A percentile compares a stretch with the other conserved stretches of the same genome.
Evolutionary conservation across 1,140 invertebrate genomes (phyloP).

Genomic region (Drosophila jambulina): DNA sequence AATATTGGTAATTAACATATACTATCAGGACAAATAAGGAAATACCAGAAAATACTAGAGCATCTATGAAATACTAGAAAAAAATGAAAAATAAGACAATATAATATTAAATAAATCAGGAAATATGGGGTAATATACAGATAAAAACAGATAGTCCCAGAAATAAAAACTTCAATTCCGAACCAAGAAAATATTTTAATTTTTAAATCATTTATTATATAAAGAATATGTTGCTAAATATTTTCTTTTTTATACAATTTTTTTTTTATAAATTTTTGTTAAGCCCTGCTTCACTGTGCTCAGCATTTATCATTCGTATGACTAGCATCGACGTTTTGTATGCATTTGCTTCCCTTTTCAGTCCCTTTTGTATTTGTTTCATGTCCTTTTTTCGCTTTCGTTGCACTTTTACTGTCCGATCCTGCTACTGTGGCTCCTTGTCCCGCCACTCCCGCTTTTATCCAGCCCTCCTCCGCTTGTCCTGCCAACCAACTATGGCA

Average conservation of each 20-base stretch:
- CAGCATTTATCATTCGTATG: slow-evolving; percentile 63
- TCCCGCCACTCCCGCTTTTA: not conserved
- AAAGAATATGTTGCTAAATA: too few species aligned
- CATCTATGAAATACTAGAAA: too few species aligned
- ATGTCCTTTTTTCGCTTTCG: slow-evolving; percentile 80
- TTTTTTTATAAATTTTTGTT: not conserved
- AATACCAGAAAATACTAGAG: too few species aligned
- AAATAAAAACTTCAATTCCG: not conserved
- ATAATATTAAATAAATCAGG: too few species aligned
- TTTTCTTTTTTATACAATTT: not conserved
- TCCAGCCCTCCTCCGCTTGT: slow-evolving; percentile 15
- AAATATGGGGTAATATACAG: not conserved
- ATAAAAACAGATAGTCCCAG: not conserved
- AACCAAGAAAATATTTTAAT: not conserved
- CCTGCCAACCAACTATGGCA: slow-evolving; percentile 58
- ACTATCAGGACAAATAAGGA: too few species aligned
- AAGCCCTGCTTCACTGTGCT: slow-evolving; percentile 7
- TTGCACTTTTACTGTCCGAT: slow-evolving; percentile 80
- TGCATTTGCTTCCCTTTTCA: slow-evolving; percentile 21
- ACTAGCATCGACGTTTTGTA: slow-evolving; percentile 72
- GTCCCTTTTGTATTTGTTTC: slow-evolving; percentile 68
- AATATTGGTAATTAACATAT: too few species aligned
- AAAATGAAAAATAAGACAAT: too few species aligned
- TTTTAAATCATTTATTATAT: too few species aligned
- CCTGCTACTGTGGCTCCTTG: slow-evolving; percentile 39